Evolutionary conservation across 2,113 vertebrate genomes (phyloP), one percentile per base, ranked within the genome.

Genomic region (Oryctolagus cuniculus): DNA sequence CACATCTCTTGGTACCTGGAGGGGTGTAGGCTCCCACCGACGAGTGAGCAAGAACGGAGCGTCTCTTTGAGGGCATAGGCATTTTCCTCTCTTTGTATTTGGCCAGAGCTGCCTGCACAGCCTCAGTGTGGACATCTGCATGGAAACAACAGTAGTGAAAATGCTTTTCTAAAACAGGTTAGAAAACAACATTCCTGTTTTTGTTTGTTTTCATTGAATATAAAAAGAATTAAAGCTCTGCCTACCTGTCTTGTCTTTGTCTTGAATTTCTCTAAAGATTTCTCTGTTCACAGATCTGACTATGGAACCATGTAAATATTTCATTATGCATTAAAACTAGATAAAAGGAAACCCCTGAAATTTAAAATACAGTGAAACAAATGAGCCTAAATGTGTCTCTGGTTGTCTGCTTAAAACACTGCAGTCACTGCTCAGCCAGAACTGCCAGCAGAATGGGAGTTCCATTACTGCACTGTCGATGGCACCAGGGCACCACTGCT

Each of bases 41-140:
- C 5, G 99, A 98, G 93, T 99, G 99, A 44, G 99, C 99, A 38
- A 99, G 98, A 69, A 99, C 99, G 27, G 99, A 99, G 27, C 99
- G 99, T 96, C 99, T 98, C 96, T 99, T 99, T 0, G 99, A 99
- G 91, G 99, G 99, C 99, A 99, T 99, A 24, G 99, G 99, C 99
- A 99, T 99, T 98, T 99, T 99, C 96, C 99, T 98, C 97, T 99
- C 99, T 95, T 99, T 99, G 96, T 99, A 99, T 92, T 99, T 99
- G 51, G 99, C 99, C 95, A 99, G 97, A 64, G 99, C 99, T 97
- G 99, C 99, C 97, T 99, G 99, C 85, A 99, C 99, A 7, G 99
- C 99, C 98, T 99, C 99, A 29, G 99, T 99, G 98, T 99, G 99
- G 95, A 99, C 98, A 98, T 99, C 99, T 99, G 53, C 0, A 66